These are phyloP conservation scores for Pharmacophagus antenor DNA, from an alignment of 2,888 invertebrate species.

Conservation along the genomic window DNA sequence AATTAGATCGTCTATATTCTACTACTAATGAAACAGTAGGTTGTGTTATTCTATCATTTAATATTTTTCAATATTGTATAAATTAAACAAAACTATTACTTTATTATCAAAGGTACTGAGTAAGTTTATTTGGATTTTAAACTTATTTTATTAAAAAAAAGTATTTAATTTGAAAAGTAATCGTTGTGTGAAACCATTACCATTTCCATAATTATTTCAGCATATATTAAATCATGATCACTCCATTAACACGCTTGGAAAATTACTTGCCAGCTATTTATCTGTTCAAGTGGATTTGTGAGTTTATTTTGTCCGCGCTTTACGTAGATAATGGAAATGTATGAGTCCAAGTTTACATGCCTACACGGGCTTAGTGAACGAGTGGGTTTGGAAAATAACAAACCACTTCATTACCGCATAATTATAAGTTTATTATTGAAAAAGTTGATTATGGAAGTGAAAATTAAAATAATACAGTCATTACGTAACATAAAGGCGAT, in stretches of 20 bases:
- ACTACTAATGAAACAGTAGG: too few relatives aligned
- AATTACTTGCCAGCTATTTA: constrained; percentile 31
- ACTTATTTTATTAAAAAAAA: too few relatives aligned
- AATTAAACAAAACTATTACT: too few relatives aligned
- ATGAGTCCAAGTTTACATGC: constrained; percentile 14
- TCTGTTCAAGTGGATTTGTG: constrained; percentile 25
- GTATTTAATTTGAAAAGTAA: too few relatives aligned
- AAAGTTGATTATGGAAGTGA: not conserved
- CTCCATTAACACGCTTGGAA: constrained; percentile 31
- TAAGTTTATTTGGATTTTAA: too few relatives aligned
- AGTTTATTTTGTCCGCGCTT: constrained; percentile 31
- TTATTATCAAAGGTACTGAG: too few relatives aligned
- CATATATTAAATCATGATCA: constrained; percentile 21
- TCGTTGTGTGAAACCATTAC: not conserved
- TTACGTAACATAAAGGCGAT: not conserved
- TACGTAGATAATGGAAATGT: constrained; percentile 30
- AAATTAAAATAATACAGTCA: not conserved
- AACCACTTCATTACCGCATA: not conserved
- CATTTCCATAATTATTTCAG: not conserved
- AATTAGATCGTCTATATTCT: too few relatives aligned
- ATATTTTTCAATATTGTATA: too few relatives aligned
- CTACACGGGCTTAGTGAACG: constrained; percentile 18
- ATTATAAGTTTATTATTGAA: too few relatives aligned
- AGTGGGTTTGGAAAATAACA: constrained; percentile 21
- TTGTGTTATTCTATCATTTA: too few relatives aligned